Percentiles rank a stretch among this genome's conserved stretches.
Evolutionary conservation across 2,113 vertebrate species (phyloP).

Genomic region (Amphilophus citrinellus): DNA sequence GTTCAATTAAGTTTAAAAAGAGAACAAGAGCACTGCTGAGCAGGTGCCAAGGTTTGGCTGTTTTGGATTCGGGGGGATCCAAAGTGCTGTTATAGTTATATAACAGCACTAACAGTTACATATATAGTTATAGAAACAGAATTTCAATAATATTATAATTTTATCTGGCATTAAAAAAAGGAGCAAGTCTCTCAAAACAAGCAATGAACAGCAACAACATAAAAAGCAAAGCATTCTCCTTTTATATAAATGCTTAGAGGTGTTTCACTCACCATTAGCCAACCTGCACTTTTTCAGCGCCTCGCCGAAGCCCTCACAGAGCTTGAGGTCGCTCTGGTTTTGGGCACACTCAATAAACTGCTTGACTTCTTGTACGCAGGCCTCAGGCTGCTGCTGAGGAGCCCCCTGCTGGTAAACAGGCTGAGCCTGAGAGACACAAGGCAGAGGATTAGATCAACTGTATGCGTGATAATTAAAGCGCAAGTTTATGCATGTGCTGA

Average conservation of each 20-base stretch:
- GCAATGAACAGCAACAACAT: not conserved
- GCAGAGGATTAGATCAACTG: not conserved
- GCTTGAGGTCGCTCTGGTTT: conserved; percentile 91
- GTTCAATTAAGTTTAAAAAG: not conserved
- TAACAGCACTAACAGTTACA: too few species aligned
- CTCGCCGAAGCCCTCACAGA: conserved; percentile 95
- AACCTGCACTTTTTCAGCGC: conserved; percentile 94
- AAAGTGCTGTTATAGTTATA: too few species aligned
- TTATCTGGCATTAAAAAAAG: not conserved
- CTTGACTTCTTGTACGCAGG: conserved; percentile 92
- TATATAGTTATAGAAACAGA: not conserved
- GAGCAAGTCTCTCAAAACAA: not conserved
- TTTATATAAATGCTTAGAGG: not conserved
- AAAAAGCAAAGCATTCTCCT: not conserved
- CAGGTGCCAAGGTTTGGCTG: too few species aligned
- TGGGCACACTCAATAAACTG: conserved; percentile 96
- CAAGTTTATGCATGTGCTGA: not conserved
- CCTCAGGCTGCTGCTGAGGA: conserved; percentile 69
- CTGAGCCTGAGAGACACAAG: conserved; percentile 80
- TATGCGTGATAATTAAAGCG: not conserved
- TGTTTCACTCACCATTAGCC: conserved; percentile 85
- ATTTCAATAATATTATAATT: accelerated
- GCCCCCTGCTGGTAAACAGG: conserved; percentile 68
- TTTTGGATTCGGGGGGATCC: too few species aligned
- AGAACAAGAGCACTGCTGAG: too few species aligned